phyloP scores from a whole-genome alignment of 2,797 vertebrate genomes.

The Lepidocolaptes lacrymiger region DNA sequence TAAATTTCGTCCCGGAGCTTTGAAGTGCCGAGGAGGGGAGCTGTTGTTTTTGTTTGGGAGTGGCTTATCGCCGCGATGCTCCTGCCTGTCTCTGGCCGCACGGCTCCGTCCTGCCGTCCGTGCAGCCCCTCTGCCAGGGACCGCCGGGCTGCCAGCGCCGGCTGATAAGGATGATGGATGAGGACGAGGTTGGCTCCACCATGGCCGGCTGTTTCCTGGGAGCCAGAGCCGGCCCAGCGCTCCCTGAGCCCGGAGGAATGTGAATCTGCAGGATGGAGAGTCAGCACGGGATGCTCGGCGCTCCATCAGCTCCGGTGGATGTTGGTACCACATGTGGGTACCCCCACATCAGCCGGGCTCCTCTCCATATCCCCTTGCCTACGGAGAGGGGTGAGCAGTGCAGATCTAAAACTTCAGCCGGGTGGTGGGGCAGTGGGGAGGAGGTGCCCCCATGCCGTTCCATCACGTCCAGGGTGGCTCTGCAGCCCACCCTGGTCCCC shows the following conservation, averaged over 20 bases:
- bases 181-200: constrained; percentile 88
- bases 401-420: neutral
- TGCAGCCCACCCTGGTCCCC: neutral
- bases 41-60: constrained; percentile 84
- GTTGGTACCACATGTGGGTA: neutral
- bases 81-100: constrained; percentile 53
- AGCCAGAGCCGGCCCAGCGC: constrained; percentile 77
- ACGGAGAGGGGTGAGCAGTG: neutral
- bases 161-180: constrained; percentile 96
- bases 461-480: neutral
- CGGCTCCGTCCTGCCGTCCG: constrained; percentile 56
- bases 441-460: neutral
- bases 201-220: constrained; percentile 84
- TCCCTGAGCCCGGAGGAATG: constrained; percentile 74
- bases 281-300: neutral
- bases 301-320: neutral
- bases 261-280: neutral
- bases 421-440: rapidly evolving
- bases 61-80: constrained; percentile 78
- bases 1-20: constrained; percentile 79
- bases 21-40: constrained; percentile 83
- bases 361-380: neutral
- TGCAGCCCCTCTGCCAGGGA: constrained; percentile 73
- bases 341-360: neutral
- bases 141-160: constrained; percentile 78